A percentile compares a stretch with the other conserved stretches of the same genome.
Evolutionary conservation across 2,888 invertebrate species (phyloP).

Genomic region (Ochropleura plecta): DNA sequence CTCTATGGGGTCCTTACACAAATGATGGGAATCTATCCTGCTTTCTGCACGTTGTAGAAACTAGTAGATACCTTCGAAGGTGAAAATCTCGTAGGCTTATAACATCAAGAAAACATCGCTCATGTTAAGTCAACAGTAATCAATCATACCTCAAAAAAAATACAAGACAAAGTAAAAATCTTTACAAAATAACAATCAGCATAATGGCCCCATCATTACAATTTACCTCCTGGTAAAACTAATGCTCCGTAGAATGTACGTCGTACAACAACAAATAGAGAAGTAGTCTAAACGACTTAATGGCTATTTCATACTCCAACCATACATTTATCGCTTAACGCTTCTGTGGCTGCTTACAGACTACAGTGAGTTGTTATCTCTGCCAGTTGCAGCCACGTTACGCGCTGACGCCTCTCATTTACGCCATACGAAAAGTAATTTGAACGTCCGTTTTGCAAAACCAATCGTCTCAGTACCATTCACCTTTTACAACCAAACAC

Average conservation of each 20-base stretch:
- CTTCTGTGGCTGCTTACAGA: conserved; percentile 69
- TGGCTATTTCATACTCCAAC: conserved; percentile 54
- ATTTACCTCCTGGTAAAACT: conserved; percentile 43
- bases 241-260: conserved; percentile 35
- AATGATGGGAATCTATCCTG: background rate
- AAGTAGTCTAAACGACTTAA: conserved; percentile 49
- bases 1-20: background rate
- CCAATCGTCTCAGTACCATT: conserved; percentile 63
- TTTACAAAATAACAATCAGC: conserved; percentile 43
- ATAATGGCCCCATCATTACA: conserved; percentile 31
- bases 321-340: conserved; percentile 71
- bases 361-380: conserved; percentile 78
- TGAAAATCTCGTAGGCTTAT: background rate
- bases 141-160: conserved; percentile 27
- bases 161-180: conserved; percentile 15
- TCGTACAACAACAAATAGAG: conserved; percentile 44
- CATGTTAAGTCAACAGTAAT: conserved; percentile 16
- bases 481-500: conserved; percentile 55
- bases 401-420: conserved; percentile 82
- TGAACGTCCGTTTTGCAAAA: conserved; percentile 81
- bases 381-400: conserved; percentile 76
- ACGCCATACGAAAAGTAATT: conserved; percentile 80
- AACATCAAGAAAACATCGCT: conserved; percentile 7
- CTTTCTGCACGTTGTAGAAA: background rate
- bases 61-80: background rate